Evolutionary conservation across 2,888 invertebrate genomes (phyloP).

Genomic region (Drosophila peninsularis): DNA sequence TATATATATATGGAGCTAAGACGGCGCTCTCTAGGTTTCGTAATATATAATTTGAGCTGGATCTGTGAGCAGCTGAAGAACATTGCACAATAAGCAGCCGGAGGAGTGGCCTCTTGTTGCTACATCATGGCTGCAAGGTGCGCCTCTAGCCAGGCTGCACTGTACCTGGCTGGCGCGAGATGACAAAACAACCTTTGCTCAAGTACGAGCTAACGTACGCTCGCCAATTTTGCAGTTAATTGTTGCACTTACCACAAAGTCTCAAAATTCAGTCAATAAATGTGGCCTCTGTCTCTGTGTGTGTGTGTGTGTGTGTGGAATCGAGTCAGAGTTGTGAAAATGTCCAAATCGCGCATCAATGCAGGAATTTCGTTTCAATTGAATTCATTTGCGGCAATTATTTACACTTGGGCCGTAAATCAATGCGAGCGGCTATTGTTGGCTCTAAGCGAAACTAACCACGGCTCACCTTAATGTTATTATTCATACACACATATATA

Average conservation of each 20-base stretch:
- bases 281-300: conserved; percentile 5
- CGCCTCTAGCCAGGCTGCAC: conserved; percentile 46
- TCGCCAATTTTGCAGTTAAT: conserved; percentile 27
- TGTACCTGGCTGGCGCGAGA: conserved; percentile 21
- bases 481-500: conserved; percentile 4
- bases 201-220: not conserved
- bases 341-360: conserved; percentile 29
- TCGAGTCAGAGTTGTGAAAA: conserved; percentile 10
- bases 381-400: conserved; percentile 54
- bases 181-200: conserved; percentile 34
- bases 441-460: conserved; percentile 29
- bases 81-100: conserved; percentile 7
- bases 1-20: not conserved
- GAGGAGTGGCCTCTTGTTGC: conserved; percentile 20
- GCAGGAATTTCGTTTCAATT: conserved; percentile 41
- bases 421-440: conserved; percentile 53
- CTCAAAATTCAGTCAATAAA: conserved; percentile 6
- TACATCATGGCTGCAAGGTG: conserved; percentile 43
- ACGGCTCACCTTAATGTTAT: conserved; percentile 37
- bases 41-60: conserved; percentile 9
- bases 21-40: conserved; percentile 4
- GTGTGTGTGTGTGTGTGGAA: not conserved
- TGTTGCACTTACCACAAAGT: conserved; percentile 49
- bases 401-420: conserved; percentile 70
- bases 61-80: not conserved